phyloP scores from a whole-genome alignment of 2,797 vertebrate genomes.

The Sebastolobus alascanus region DNA sequence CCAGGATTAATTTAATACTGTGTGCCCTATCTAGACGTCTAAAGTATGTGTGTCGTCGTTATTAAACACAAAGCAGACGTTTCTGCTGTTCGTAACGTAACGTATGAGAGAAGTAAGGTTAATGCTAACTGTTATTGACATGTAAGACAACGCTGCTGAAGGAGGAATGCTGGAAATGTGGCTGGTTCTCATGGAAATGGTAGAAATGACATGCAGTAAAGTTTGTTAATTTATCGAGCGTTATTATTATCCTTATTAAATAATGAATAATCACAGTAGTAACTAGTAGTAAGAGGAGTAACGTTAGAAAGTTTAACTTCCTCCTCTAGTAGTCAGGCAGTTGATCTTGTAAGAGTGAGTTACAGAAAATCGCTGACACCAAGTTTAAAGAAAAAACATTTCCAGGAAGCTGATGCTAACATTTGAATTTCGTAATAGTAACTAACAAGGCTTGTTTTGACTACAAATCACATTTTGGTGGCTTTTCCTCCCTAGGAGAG shows the following conservation, averaged over 20 bases:
- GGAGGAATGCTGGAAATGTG: not conserved
- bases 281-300: not conserved
- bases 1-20: not conserved
- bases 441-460: not conserved
- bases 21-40: fast-evolving
- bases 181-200: not conserved
- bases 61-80: not conserved
- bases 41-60: not conserved
- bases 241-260: not conserved
- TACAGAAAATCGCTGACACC: conserved; percentile 48
- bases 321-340: not conserved
- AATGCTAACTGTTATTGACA: fast-evolving
- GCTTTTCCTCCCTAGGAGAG: not conserved
- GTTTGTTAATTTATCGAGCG: not conserved
- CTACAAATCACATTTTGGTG: conserved; percentile 14
- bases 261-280: no score
- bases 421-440: conserved; percentile 45
- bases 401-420: conserved; percentile 47
- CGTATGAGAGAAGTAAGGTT: not conserved
- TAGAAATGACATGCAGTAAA: not conserved
- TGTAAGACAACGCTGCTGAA: not conserved
- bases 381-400: conserved; percentile 1
- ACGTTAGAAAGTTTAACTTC: conserved; percentile 3
- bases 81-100: not conserved
- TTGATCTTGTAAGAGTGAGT: not conserved